These are phyloP conservation scores for Agrochola lota DNA, from an alignment of 2,888 invertebrate species.

Conservation along the genomic window DNA sequence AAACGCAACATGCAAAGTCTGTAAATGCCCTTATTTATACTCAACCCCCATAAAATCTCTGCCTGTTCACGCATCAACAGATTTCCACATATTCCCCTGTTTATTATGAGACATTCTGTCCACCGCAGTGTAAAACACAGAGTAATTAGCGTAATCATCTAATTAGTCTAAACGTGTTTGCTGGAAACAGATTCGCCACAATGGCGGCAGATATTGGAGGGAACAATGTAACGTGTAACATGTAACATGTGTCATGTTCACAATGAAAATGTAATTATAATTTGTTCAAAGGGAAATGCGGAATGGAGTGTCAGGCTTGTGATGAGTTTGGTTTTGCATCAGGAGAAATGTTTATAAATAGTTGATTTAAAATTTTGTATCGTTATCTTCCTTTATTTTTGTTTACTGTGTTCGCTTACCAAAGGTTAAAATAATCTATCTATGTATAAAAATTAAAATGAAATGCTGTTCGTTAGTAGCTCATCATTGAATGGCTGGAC, in stretches of 20 bases:
- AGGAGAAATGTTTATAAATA: neutral
- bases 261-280: constrained; percentile 43
- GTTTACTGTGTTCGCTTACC: neutral
- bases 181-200: constrained; percentile 50
- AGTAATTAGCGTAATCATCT: constrained; percentile 50
- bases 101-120: constrained; percentile 19
- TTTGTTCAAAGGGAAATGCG: constrained; percentile 33
- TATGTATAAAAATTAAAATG: neutral
- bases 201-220: constrained; percentile 42
- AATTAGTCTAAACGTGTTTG: constrained; percentile 50
- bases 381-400: neutral
- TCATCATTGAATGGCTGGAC: too few species aligned
- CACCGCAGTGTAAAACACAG: constrained; percentile 31
- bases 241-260: constrained; percentile 41
- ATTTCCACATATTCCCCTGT: constrained; percentile 2
- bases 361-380: neutral
- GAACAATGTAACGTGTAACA: constrained; percentile 19
- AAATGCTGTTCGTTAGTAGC: too few species aligned
- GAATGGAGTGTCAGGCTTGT: neutral
- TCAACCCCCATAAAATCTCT: neutral
- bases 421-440: neutral
- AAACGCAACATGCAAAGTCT: neutral
- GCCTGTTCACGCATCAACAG: neutral
- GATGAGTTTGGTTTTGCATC: neutral
- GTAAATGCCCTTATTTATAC: neutral